Base-by-base conservation (phyloP, 1,140 invertebrate genomes). In the Diabrotica virgifera region DNA sequence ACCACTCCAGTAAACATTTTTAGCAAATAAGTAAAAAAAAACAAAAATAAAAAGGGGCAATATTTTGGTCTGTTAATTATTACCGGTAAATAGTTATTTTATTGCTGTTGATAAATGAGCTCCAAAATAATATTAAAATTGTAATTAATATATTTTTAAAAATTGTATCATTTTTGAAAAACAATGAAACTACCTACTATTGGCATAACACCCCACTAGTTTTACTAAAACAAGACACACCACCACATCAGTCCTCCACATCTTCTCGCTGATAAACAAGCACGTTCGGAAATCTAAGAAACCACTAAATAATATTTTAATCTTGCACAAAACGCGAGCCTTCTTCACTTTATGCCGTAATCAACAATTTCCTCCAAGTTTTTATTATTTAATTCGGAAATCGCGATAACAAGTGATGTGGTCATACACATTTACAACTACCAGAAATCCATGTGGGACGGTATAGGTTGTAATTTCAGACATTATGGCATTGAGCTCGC, bases 361-460 rank as follows among this genome's bases (percentile, higher is more conserved):
- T 67, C 36, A 62, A 37, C 65, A 59, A 67, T 67, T 67, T 67
- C 65, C 65, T 61, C 50, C 13, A 36, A 61, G 51, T 61, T 61
- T 59, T 61, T 61, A 61, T 61, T 61, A 61, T 61, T 61, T 61
- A 61, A 61, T 61, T 61, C 46, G 59, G 59, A 61, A 61, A 61
- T 52, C 59, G 51, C 12, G 46, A 38, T 36, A 24, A 52, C 59
- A 35, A 35, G n/a, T n/a, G 51, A 61, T 61, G 59, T 14, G 46
- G 59, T 61, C 59, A 61, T 52, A 36, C 51, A 51, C 40, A 10
- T 46, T 24, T 24, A 24, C 24, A 24, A 24, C 24, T 24, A 24
- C 24, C 24, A 24, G 24, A 24, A 24, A 24, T 24, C 24, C 24
- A 24, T 24, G 24, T 24, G 24, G 24, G 24, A 24, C 24, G 24